Evolutionary conservation across 2,797 vertebrate species (phyloP).

Genomic region (Psittacula derbiana): DNA sequence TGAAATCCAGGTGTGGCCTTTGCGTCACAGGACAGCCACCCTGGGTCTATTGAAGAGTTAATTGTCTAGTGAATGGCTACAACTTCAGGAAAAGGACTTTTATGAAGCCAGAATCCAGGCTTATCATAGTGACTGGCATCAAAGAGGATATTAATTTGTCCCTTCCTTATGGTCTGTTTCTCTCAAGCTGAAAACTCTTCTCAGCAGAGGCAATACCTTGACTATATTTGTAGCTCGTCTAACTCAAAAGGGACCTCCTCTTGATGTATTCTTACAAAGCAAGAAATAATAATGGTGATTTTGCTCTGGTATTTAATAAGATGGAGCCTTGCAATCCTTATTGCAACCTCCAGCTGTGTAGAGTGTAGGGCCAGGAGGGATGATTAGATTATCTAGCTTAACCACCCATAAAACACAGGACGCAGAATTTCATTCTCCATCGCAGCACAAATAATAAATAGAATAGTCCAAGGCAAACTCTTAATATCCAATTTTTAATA

Average conservation of each 20-base stretch:
- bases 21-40: not conserved
- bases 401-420: conserved; percentile 50
- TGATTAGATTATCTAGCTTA: conserved; percentile 54
- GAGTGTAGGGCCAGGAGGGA: not conserved
- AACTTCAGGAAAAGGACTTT: not conserved
- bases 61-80: not conserved
- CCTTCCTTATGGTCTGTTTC: not conserved
- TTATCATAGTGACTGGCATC: not conserved
- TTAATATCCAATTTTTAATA: conserved; percentile 64
- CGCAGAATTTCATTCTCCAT: conserved; percentile 20
- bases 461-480: conserved; percentile 28
- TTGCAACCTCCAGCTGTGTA: conserved; percentile 14
- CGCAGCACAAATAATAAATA: conserved; percentile 55
- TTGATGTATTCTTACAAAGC: not conserved
- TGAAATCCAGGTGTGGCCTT: not conserved
- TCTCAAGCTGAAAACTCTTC: not conserved
- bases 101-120: not conserved
- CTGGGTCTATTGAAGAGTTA: not conserved
- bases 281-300: not conserved
- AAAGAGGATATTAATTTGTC: not conserved
- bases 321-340: not conserved
- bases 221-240: not conserved
- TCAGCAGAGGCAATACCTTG: not conserved
- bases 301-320: conserved; percentile 18
- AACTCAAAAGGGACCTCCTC: not conserved